Percentiles rank a stretch among this genome's conserved stretches.
phyloP scores from a whole-genome alignment of 2,888 invertebrate species.

The Entomobrya proxima region DNA sequence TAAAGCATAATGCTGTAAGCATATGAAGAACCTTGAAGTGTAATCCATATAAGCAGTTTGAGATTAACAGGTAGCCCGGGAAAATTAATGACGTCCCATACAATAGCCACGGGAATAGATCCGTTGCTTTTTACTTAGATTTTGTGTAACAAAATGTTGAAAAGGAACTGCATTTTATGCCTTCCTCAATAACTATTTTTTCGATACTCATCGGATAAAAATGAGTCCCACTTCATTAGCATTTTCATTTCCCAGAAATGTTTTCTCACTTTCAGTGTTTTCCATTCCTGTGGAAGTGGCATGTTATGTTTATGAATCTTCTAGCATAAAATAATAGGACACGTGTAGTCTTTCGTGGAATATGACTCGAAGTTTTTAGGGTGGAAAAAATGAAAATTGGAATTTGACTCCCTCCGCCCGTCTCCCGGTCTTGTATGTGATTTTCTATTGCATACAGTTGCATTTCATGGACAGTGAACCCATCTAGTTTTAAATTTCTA shows the following conservation, averaged over 20 bases:
- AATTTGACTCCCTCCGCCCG: slow-evolving; percentile 4
- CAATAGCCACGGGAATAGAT: too few species aligned
- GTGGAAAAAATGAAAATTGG: slow-evolving; percentile 38
- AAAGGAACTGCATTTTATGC: too few species aligned
- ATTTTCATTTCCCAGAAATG: slow-evolving; percentile 56
- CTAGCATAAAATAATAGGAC: background rate
- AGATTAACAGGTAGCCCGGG: too few species aligned
- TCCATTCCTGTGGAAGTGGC: background rate
- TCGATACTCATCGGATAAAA: slow-evolving; percentile 6
- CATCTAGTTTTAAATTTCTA: slow-evolving; percentile 45
- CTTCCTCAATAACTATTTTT: background rate
- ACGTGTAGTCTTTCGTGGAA: slow-evolving; percentile 30
- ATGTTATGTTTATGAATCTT: background rate
- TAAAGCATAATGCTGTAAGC: too few species aligned
- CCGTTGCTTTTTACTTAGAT: too few species aligned
- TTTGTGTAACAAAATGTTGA: too few species aligned
- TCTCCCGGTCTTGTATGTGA: background rate
- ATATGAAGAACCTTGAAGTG: too few species aligned
- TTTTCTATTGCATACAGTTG: slow-evolving; percentile 18
- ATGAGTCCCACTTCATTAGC: slow-evolving; percentile 43
- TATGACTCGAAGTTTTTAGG: slow-evolving; percentile 31
- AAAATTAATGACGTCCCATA: too few species aligned
- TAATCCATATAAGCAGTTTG: too few species aligned
- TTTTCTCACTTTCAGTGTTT: slow-evolving; percentile 22
- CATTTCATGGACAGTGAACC: slow-evolving; percentile 29